Evolutionary conservation across 2,113 vertebrate species (phyloP).

Genomic region (Cyanocitta stelleri): DNA sequence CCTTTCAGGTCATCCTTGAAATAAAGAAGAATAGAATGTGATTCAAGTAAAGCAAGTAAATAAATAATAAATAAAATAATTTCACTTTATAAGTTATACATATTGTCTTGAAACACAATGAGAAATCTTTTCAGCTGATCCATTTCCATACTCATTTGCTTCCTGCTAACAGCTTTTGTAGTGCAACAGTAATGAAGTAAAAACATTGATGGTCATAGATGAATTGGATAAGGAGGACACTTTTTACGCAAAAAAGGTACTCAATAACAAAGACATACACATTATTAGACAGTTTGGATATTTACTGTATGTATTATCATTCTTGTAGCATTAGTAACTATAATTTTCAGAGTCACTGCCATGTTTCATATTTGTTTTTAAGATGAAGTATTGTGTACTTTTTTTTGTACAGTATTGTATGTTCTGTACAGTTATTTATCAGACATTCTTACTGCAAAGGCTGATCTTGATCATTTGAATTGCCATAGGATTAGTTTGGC

Average conservation of each 20-base stretch:
- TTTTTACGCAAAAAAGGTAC: not conserved
- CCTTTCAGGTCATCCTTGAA: not conserved
- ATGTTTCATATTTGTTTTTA: not conserved
- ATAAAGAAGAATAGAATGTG: not conserved
- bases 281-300: not conserved
- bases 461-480: not conserved
- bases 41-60: not conserved
- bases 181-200: not conserved
- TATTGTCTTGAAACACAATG: not conserved
- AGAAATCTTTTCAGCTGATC: not conserved
- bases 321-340: not conserved
- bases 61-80: not conserved
- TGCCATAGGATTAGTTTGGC: not conserved
- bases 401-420: not conserved
- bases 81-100: not conserved
- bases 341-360: not conserved
- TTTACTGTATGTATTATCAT: not conserved
- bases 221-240: not conserved
- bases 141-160: not conserved
- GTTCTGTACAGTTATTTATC: not conserved
- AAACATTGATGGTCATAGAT: not conserved
- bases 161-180: not conserved
- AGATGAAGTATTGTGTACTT: not conserved
- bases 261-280: not conserved
- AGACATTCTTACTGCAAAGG: not conserved